Percentiles rank a stretch among this genome's conserved stretches.
These are phyloP conservation scores for Oxyura jamaicensis DNA, from an alignment of 2,113 vertebrate species.

Conservation along the genomic window DNA sequence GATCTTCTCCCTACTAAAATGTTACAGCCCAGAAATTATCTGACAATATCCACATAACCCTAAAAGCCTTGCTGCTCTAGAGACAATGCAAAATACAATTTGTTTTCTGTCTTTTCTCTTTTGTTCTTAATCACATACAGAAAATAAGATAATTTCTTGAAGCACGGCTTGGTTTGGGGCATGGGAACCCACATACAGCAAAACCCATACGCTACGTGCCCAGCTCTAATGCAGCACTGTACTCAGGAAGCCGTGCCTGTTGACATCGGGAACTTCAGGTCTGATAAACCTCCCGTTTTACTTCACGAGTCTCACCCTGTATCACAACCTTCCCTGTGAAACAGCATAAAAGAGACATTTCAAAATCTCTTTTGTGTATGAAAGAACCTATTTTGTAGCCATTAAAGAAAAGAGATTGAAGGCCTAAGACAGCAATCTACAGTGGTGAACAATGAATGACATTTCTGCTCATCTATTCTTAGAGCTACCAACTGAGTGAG, in stretches of 20 bases:
- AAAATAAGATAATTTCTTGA: background rate
- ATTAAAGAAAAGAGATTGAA: background rate
- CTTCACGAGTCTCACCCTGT: background rate
- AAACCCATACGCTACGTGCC: rapidly evolving
- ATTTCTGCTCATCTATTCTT: background rate
- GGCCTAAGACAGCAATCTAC: background rate
- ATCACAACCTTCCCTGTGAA: background rate
- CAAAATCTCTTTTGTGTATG: background rate
- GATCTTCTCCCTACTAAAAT: background rate
- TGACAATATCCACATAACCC: background rate
- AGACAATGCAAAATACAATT: background rate
- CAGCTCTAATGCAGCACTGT: rapidly evolving
- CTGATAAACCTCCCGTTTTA: background rate
- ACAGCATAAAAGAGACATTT: background rate
- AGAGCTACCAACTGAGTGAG: background rate
- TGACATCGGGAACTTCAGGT: background rate
- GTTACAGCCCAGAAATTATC: background rate
- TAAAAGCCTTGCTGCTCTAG: background rate
- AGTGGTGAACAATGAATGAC: background rate
- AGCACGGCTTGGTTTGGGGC: background rate
- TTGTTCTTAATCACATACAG: background rate
- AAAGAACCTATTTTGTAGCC: background rate
- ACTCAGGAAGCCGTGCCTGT: background rate
- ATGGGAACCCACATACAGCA: too few species aligned
- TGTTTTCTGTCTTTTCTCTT: background rate